Conservation (phyloP, 2,797 vertebrate species). For the Apogon talboti region DNA sequence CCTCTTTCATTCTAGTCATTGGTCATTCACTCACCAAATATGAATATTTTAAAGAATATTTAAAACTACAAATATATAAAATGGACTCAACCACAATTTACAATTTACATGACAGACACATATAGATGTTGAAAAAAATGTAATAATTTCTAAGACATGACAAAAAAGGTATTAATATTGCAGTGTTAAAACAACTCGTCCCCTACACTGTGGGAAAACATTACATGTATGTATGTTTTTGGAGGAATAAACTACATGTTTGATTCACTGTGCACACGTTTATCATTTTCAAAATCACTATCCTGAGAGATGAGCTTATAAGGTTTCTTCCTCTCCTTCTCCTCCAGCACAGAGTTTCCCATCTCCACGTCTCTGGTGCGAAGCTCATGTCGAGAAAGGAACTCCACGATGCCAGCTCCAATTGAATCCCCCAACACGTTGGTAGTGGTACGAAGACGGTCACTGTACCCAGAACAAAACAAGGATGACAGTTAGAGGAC, state of each 20-base stretch:
- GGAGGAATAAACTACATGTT: constrained; percentile 88
- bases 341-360: constrained; percentile 96
- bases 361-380: constrained; percentile 91
- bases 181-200: background rate
- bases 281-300: constrained; percentile 89
- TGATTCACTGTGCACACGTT: constrained; percentile 90
- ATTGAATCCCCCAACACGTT: constrained; percentile 97
- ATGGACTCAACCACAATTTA: constrained; percentile 29
- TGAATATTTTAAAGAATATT: constrained; percentile 12
- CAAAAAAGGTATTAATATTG: constrained; percentile 18
- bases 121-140: constrained; percentile 28
- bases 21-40: background rate
- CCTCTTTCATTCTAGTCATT: constrained; percentile 4
- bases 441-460: constrained; percentile 96
- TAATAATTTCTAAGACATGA: constrained; percentile 15
- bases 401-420: constrained; percentile 96
- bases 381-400: constrained; percentile 93
- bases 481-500: background rate
- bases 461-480: constrained; percentile 78
- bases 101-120: background rate
- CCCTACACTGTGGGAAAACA: constrained; percentile 11
- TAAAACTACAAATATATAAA: constrained; percentile 25
- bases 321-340: constrained; percentile 96
- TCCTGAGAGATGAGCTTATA: constrained; percentile 96
- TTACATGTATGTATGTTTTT: constrained; percentile 5